Evolutionary conservation across 2,797 vertebrate genomes (phyloP).

Genomic region (Mormyrops boulengeri): DNA sequence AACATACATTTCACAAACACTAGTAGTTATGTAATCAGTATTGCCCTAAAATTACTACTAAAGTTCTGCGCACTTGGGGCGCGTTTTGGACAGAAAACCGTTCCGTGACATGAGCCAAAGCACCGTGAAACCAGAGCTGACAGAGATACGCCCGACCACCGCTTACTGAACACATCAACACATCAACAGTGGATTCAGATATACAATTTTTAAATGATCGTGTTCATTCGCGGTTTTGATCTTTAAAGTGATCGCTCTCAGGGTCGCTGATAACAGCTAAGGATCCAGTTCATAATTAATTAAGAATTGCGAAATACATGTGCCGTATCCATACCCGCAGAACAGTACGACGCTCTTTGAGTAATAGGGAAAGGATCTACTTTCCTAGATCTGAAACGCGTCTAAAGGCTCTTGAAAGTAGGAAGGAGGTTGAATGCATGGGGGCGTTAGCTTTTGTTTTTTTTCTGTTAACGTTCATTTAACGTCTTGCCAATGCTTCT

Average conservation of each 20-base stretch:
- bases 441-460: not conserved
- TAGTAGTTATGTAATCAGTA: not conserved
- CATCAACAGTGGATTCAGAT: not conserved
- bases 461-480: not conserved
- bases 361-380: not conserved
- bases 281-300: not conserved
- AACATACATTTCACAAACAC: not conserved
- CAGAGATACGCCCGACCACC: not conserved
- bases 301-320: not conserved
- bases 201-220: not conserved
- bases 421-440: not conserved
- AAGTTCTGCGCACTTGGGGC: not conserved
- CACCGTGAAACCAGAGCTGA: not conserved
- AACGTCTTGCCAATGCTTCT: not conserved
- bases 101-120: not conserved
- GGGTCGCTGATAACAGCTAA: not conserved
- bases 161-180: not conserved
- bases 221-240: not conserved
- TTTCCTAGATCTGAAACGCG: not conserved
- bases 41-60: not conserved
- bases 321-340: not conserved
- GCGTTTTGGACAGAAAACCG: not conserved
- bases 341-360: not conserved
- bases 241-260: not conserved
- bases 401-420: not conserved